These are phyloP conservation scores for Cirrhinus molitorella DNA, from an alignment of 2,797 vertebrate genomes.

Conservation along the genomic window DNA sequence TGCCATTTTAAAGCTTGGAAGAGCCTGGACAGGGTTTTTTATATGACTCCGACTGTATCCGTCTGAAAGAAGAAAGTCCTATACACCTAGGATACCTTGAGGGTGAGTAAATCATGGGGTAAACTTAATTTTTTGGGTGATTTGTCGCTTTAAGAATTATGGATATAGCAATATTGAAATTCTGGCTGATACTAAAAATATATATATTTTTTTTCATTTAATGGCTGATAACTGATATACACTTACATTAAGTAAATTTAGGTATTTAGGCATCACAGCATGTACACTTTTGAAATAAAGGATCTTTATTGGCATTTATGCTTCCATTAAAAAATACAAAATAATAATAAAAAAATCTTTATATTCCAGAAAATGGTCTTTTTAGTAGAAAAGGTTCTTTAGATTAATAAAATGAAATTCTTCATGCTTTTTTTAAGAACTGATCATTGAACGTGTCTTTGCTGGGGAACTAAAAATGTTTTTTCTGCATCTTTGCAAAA, in stretches of 20 bases:
- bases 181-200: neutral
- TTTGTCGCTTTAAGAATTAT: conserved; percentile 2
- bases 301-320: neutral
- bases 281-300: neutral
- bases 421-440: neutral
- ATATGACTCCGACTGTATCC: too few species aligned
- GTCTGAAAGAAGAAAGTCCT: too few species aligned
- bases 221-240: neutral
- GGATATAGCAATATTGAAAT: neutral
- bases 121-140: neutral
- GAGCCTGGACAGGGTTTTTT: too few species aligned
- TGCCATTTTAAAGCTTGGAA: too few species aligned
- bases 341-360: too few species aligned
- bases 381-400: too few species aligned
- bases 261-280: neutral
- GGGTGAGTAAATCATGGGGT: too few species aligned
- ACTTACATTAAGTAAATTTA: neutral
- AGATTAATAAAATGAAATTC: too few species aligned
- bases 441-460: neutral
- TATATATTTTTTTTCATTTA: neutral
- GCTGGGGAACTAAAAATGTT: neutral
- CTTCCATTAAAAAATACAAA: neutral
- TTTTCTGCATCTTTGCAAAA: neutral
- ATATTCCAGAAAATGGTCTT: neutral
- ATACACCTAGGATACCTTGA: too few species aligned